Evolutionary conservation across 1,140 invertebrate genomes (phyloP).

Genomic region (Heliconius melpomene): DNA sequence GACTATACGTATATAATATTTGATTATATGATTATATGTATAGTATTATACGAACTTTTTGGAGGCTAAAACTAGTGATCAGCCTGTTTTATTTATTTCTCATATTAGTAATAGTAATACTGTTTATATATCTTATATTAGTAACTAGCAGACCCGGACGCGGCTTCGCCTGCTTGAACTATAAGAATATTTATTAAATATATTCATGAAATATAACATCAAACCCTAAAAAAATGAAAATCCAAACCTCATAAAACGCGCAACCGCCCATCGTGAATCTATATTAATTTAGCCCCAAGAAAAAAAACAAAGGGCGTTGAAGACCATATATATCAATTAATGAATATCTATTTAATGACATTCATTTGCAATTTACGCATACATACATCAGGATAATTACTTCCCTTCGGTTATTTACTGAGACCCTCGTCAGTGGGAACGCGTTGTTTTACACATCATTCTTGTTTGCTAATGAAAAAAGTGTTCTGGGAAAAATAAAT

Average conservation of each 20-base stretch:
- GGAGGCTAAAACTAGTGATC: too few relatives aligned
- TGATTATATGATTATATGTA: too few relatives aligned
- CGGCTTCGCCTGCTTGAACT: too few relatives aligned
- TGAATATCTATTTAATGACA: slow-evolving; percentile 38
- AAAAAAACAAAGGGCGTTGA: slow-evolving; percentile 1
- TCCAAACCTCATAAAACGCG: neutral
- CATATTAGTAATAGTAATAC: too few relatives aligned
- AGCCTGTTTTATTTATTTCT: too few relatives aligned
- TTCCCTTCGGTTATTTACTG: slow-evolving; percentile 69
- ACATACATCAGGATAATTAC: slow-evolving; percentile 62
- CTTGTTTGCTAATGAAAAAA: slow-evolving; percentile 76
- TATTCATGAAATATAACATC: too few relatives aligned
- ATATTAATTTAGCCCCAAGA: neutral
- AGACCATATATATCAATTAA: slow-evolving; percentile 33
- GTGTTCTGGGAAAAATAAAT: slow-evolving; percentile 66
- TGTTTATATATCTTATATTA: too few relatives aligned
- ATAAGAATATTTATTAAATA: too few relatives aligned
- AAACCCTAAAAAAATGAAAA: neutral
- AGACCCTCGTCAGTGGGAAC: slow-evolving; percentile 66
- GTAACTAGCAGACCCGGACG: too few relatives aligned
- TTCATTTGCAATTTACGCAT: slow-evolving; percentile 44
- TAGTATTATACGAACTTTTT: too few relatives aligned
- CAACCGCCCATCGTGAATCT: neutral
- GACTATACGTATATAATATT: too few relatives aligned
- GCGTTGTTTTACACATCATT: slow-evolving; percentile 73